Base-by-base conservation (phyloP, 2,888 invertebrate species). In the Incurvaria masculella region DNA sequence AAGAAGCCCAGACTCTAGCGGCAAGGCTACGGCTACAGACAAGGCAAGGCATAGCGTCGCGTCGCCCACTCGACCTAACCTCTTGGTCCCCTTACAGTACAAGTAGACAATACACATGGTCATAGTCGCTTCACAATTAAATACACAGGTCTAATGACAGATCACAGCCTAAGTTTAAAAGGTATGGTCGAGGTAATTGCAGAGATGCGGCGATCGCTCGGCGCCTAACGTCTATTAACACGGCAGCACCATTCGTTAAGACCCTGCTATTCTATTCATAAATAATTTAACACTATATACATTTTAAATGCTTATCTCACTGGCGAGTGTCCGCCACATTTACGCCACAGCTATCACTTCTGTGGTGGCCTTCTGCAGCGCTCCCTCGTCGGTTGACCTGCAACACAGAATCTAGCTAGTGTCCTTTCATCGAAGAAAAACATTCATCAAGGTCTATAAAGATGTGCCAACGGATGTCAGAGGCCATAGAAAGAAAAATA, bases 161-260 rank as follows among this genome's bases (percentile, higher is more conserved):
- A 74, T 79, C 79, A 78, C 79, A 78, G 79, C 79, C 79, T 68
- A 66, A 61, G 68, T 69, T 67, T 58, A 52, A 63, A 59, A 58
- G 63, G 57, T n/a, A n/a, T n/a, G n/a, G 56, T 61, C 61, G 63
- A 65, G 65, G 66, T 62, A 60, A 57, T 46, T 21, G 46, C 48
- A 42, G 23, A 33, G n/a, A 33, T 46, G 33, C 21, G 26, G 48
- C 43, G 41, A 23, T 45, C 44, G 38, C 17, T 17, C 23, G 33
- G 39, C 48, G 21, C 10, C 17, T 23, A 26, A 33, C 43, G 17
- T 45, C 20, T 26, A 23, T 45, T 27, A 11, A 17, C 16, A 43
- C 43, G 43, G 14, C 19, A 43, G 26, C 26, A 43, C 40, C 19
- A 47, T 27, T 20, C 21, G 18, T 19, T 47, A 42, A 17, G 16